These are phyloP conservation scores for Falco punctatus DNA, from an alignment of 2,113 vertebrate species.

Conservation along the genomic window DNA sequence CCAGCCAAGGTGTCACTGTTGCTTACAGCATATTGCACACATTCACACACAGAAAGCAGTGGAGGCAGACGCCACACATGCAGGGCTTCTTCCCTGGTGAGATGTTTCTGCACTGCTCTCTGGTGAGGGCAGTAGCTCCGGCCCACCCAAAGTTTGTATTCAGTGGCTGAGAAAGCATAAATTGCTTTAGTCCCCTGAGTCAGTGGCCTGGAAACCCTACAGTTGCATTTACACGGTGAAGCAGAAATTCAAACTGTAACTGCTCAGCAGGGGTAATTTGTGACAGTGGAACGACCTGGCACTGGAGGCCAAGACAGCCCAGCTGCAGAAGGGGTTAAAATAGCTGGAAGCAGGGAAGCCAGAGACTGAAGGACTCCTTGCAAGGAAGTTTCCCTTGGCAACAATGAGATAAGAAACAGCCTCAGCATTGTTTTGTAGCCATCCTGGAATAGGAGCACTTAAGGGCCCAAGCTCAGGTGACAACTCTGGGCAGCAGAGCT, in stretches of 20 bases:
- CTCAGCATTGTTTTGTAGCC: not conserved
- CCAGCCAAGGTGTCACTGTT: not conserved
- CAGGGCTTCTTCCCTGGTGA: not conserved
- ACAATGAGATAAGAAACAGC: not conserved
- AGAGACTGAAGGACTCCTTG: not conserved
- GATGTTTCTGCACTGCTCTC: not conserved
- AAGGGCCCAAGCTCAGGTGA: not conserved
- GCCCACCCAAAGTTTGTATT: not conserved
- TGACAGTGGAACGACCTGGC: not conserved
- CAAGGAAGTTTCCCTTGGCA: not conserved
- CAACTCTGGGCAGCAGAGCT: not conserved
- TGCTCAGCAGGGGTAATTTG: not conserved
- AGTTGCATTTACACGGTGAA: not conserved
- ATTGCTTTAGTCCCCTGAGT: not conserved
- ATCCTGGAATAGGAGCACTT: not conserved
- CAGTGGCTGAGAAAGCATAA: not conserved
- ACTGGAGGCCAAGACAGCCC: not conserved
- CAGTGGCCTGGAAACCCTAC: not conserved
- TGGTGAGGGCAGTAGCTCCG: not conserved
- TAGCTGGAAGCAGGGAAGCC: not conserved
- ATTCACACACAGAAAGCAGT: accelerated
- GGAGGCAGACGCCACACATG: not conserved
- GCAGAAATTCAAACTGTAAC: not conserved
- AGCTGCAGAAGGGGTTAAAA: not conserved
- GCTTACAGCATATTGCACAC: not conserved